Conservation (phyloP, 2,113 vertebrate genomes). For the Neogale vison region DNA sequence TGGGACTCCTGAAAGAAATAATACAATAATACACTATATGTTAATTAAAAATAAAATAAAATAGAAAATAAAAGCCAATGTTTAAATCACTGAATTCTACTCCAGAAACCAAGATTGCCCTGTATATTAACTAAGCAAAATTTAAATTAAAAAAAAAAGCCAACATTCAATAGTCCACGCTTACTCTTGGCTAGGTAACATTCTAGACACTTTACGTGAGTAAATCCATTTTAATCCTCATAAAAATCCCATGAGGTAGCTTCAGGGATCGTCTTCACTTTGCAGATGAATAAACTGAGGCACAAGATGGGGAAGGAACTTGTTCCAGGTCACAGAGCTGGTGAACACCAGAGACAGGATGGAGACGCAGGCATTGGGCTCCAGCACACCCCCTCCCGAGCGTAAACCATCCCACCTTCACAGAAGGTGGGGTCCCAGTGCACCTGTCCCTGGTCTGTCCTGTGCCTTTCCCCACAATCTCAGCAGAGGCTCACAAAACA, state of each 20-base stretch:
- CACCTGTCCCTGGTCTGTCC: fast-evolving
- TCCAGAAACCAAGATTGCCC: not conserved
- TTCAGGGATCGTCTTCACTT: not conserved
- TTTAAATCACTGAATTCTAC: not conserved
- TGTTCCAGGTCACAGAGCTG: not conserved
- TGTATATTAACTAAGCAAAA: not conserved
- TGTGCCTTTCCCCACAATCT: not conserved
- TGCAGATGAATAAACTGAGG: not conserved
- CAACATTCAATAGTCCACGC: not conserved
- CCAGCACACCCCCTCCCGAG: not conserved
- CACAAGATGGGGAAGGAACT: not conserved
- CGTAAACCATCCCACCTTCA: fast-evolving
- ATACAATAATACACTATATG: too few species aligned
- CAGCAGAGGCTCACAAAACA: not conserved
- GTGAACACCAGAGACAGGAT: not conserved
- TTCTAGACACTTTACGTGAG: not conserved
- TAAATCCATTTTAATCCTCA: not conserved
- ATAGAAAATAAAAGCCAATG: not conserved
- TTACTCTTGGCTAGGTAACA: not conserved
- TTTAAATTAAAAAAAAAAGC: not conserved
- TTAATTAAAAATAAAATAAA: too few species aligned
- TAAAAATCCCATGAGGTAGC: not conserved
- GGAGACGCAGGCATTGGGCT: not conserved
- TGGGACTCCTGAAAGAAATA: too few species aligned
- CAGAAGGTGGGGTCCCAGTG: not conserved